phyloP scores from a whole-genome alignment of 2,888 invertebrate species.

The Pelosia muscerda region DNA sequence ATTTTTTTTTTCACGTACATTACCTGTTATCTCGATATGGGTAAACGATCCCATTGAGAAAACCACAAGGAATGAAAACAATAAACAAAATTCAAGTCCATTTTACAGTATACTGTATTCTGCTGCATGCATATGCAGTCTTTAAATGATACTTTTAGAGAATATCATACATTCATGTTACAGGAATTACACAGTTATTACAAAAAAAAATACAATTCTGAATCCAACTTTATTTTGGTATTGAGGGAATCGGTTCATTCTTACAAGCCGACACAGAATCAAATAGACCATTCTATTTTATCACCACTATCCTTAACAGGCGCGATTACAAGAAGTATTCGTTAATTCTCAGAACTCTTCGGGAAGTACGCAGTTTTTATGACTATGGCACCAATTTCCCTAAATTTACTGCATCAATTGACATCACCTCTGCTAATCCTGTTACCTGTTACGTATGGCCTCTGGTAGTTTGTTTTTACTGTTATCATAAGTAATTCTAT shows the following conservation, averaged over 20 bases:
- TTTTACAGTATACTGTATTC: no score
- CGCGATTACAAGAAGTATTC: constrained; percentile 45
- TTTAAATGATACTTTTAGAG: no score
- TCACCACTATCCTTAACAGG: constrained; percentile 26
- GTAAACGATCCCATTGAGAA: no score
- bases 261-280: constrained; percentile 15
- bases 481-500: constrained; percentile 33
- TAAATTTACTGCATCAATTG: constrained; percentile 56
- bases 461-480: constrained; percentile 38
- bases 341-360: constrained; percentile 51
- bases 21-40: no score
- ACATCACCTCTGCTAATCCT: constrained; percentile 52
- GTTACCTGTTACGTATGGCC: no score
- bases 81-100: no score
- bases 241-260: constrained; percentile 1
- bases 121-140: no score
- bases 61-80: no score
- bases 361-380: constrained; percentile 57
- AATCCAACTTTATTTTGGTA: neutral
- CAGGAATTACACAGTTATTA: no score
- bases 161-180: no score
- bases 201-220: neutral
- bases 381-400: constrained; percentile 55
- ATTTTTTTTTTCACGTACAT: no score
- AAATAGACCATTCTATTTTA: constrained; percentile 18